Conservation (phyloP, 2,888 invertebrate genomes). For the Athalia cordata region DNA sequence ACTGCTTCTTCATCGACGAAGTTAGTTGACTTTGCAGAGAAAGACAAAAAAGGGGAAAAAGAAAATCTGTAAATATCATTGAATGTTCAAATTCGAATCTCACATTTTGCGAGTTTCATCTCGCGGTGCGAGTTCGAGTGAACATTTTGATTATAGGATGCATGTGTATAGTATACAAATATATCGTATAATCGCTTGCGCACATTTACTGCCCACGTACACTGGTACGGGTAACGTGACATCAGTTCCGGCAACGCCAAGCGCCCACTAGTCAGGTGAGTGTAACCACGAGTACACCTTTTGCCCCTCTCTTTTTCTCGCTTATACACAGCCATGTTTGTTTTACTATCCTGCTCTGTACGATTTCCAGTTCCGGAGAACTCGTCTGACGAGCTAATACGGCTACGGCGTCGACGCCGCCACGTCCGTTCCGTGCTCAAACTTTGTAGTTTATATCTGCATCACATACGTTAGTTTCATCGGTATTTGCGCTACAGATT, state of each 20-base stretch:
- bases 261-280: not conserved
- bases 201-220: constrained; percentile 3
- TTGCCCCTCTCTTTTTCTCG: not conserved
- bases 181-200: constrained; percentile 3
- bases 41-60: too few relatives aligned
- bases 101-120: too few relatives aligned
- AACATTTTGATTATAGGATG: too few relatives aligned
- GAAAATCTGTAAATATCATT: too few relatives aligned
- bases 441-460: not conserved
- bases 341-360: constrained; percentile 6
- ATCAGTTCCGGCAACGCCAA: constrained; percentile 33
- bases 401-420: not conserved
- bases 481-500: not conserved
- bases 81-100: too few relatives aligned
- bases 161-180: too few relatives aligned
- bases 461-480: not conserved
- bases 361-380: constrained; percentile 30
- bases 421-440: constrained; percentile 18
- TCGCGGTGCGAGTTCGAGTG: too few relatives aligned
- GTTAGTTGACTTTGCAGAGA: too few relatives aligned
- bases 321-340: constrained; percentile 3
- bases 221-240: not conserved
- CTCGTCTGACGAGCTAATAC: constrained; percentile 1
- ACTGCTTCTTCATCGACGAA: too few relatives aligned
- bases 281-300: not conserved